These are phyloP conservation scores for Mesembrinibis cayennensis DNA, from an alignment of 2,113 vertebrate species.

Conservation along the genomic window DNA sequence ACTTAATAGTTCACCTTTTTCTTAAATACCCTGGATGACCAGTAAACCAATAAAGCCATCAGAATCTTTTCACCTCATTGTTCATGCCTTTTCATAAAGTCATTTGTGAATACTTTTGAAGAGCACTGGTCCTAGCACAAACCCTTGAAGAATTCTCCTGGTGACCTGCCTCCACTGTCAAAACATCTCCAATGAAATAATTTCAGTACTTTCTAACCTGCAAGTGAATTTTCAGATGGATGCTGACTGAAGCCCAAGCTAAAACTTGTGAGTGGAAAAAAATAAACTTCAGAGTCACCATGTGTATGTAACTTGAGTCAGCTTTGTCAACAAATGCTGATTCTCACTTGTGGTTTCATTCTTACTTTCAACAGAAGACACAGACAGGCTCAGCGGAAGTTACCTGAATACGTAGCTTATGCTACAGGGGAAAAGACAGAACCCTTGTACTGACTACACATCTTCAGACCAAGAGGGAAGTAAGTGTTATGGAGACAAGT, in stretches of 20 bases:
- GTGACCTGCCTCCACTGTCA: neutral
- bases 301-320: neutral
- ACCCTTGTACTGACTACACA: neutral
- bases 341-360: neutral
- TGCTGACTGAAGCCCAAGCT: neutral
- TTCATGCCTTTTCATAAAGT: neutral
- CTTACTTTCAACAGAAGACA: neutral
- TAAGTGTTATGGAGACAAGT: neutral
- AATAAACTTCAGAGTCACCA: neutral
- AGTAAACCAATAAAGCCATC: neutral
- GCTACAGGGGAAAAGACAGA: neutral
- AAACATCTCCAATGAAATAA: neutral
- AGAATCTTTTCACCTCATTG: neutral
- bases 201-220: neutral
- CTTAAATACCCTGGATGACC: neutral
- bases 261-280: neutral
- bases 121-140: neutral
- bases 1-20: neutral
- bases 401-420: neutral
- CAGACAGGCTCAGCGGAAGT: neutral
- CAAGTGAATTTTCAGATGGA: neutral
- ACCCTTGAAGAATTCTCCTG: neutral
- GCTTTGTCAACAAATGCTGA: neutral
- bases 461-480: neutral
- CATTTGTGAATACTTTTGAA: neutral